Evolutionary conservation across 2,888 invertebrate species (phyloP), one percentile per base, ranked within the genome.

Genomic region (Plemyria rubiginata): DNA sequence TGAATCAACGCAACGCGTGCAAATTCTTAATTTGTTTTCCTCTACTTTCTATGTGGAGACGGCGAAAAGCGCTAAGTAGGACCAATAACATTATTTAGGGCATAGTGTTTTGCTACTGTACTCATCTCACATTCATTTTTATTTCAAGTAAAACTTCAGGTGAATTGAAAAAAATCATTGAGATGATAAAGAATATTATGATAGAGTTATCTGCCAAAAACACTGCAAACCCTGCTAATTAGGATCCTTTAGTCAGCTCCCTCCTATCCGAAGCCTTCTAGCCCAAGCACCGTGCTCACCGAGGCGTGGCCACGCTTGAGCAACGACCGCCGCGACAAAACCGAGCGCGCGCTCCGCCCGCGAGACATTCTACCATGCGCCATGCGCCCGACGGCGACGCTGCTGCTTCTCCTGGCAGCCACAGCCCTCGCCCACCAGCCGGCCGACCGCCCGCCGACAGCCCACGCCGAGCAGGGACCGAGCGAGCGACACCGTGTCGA

Each of bases 251-350:
- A 49, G 16, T 45, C 56, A 8, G 57, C 54, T 54, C 57, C 60
- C 60, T 56, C 38, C 54, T 40, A 15, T 15, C 38, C 12, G 46
- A 54, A 46, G 49, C 38, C 46, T 2, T 7, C 36, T 9, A 4
- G 38, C 62, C 41, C 15, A 13, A 36, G 9, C 51, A 13, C 45
- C 62, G 55, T 38, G 49, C 15, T 36, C 81, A 61, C 41, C 58
- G 74, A 65, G 64, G 76, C 87, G 81, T 77, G 81, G 72, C 85
- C 71, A 38, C 41, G 77, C 78, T 86, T 87, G 80, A 71, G 89
- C 87, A 90, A 90, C 82, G 63, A 65, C 68, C 63, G 73, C 67
- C 68, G 80, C 79, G 82, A 89, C 91, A 92, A 90, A 91, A 90
- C 85, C 79, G 81, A 72, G 84, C 53, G 57, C 40, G 16, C 49